A percentile compares a stretch with the other conserved stretches of the same genome.
Evolutionary conservation across 1,140 invertebrate genomes (phyloP).

Genomic region (Chrysoperla carnea): DNA sequence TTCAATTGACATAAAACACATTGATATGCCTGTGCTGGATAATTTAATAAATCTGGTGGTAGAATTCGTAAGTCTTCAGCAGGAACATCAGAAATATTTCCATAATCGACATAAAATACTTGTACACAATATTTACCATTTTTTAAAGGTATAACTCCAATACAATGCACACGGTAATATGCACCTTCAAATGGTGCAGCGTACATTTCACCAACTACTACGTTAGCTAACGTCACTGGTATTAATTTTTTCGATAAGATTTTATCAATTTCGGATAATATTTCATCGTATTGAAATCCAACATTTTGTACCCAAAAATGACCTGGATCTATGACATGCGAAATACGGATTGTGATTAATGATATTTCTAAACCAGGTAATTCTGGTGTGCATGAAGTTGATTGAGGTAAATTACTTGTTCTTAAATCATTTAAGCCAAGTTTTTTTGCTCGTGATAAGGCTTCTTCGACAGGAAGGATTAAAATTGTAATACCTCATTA

Average conservation of each 20-base stretch:
- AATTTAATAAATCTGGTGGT: conserved; percentile 8
- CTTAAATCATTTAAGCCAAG: not conserved
- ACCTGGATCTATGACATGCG: conserved; percentile 30
- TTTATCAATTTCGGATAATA: conserved; percentile 14
- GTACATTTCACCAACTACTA: conserved; percentile 18
- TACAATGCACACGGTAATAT: conserved; percentile 7
- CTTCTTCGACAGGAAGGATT: conserved; percentile 6
- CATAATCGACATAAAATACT: conserved; percentile 66
- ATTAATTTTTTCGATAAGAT: conserved; percentile 4
- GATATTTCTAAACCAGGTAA: conserved; percentile 30
- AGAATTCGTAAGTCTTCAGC: conserved; percentile 16
- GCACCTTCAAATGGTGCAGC: conserved; percentile 20
- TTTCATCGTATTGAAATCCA: conserved; percentile 15
- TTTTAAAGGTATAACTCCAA: conserved; percentile 1
- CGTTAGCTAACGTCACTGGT: not conserved
- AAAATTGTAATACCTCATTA: conserved; percentile 28
- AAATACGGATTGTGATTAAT: conserved; percentile 23
- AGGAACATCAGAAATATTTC: conserved; percentile 27
- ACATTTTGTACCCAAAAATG: conserved; percentile 40
- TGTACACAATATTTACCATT: conserved; percentile 10
- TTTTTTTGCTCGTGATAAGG: not conserved
- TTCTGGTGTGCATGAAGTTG: conserved; percentile 17
- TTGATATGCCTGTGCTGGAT: conserved; percentile 44
- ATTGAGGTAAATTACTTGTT: conserved; percentile 2
- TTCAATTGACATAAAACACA: conserved; percentile 47